Percentiles rank a stretch among this genome's conserved stretches.
These are phyloP conservation scores for Neopipo cinnamomea DNA, from an alignment of 2,113 vertebrate species.

Conservation along the genomic window DNA sequence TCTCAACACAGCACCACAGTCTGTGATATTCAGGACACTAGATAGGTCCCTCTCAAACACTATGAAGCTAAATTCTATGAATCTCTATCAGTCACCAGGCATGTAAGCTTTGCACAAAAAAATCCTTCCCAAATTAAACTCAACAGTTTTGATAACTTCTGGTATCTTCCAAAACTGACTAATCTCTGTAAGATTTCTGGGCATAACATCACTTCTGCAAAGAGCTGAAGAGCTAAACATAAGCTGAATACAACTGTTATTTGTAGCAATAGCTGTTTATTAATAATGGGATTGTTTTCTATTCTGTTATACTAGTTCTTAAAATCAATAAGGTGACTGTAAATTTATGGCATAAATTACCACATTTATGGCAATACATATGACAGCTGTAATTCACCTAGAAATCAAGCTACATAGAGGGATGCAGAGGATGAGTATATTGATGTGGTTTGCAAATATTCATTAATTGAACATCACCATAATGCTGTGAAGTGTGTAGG, in stretches of 20 bases:
- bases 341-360: neutral
- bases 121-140: neutral
- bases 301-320: neutral
- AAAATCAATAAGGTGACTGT: neutral
- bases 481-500: neutral
- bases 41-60: neutral
- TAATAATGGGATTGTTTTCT: neutral
- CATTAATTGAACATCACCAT: neutral
- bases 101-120: neutral
- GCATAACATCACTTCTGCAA: neutral
- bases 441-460: neutral
- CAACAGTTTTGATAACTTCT: neutral
- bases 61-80: neutral
- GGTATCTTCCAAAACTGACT: neutral
- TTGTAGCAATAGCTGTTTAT: neutral
- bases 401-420: neutral
- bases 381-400: neutral
- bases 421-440: neutral
- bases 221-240: neutral
- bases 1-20: neutral
- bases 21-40: neutral
- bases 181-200: neutral
- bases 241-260: neutral
- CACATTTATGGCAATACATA: neutral
- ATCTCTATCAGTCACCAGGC: neutral